Conservation (phyloP, 2,888 invertebrate species). For the Himalopsyche anomala region DNA sequence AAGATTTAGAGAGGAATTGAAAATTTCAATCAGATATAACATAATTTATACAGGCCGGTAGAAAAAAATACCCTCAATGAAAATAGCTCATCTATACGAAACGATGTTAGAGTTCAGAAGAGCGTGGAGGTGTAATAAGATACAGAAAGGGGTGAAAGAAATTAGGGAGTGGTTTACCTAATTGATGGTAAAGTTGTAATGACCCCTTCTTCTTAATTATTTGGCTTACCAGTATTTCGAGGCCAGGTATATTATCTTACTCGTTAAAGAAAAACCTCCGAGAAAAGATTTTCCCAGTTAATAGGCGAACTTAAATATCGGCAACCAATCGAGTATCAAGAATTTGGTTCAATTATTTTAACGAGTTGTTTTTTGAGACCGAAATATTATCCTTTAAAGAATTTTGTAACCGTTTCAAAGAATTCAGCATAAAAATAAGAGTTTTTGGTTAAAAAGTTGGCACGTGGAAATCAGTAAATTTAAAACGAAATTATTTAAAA, state of each 20-base stretch:
- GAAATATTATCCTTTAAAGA: too few species aligned
- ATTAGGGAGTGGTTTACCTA: constrained; percentile 40
- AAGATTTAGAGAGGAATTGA: too few species aligned
- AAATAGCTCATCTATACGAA: background rate
- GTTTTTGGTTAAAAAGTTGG: too few species aligned
- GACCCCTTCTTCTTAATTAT: constrained; percentile 30
- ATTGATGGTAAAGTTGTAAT: constrained; percentile 43
- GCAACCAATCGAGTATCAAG: background rate
- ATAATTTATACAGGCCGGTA: too few species aligned
- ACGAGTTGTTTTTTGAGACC: too few species aligned
- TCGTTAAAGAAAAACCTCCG: background rate
- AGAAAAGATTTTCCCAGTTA: constrained; percentile 19
- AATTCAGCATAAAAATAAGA: too few species aligned
- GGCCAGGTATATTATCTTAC: constrained; percentile 42
- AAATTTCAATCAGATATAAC: too few species aligned
- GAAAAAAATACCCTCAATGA: too few species aligned
- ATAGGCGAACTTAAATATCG: background rate
- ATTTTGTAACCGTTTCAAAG: too few species aligned
- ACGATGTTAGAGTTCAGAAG: background rate
- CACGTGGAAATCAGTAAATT: too few species aligned
- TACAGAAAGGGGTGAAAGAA: constrained; percentile 40
- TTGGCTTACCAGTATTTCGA: constrained; percentile 35
- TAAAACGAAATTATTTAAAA: too few species aligned
- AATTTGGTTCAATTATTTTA: too few species aligned
- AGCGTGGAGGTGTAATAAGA: constrained; percentile 31